Evolutionary conservation across 1,140 invertebrate genomes (phyloP), one percentile per base, ranked within the genome.

Genomic region (Ganaspis sp.): DNA sequence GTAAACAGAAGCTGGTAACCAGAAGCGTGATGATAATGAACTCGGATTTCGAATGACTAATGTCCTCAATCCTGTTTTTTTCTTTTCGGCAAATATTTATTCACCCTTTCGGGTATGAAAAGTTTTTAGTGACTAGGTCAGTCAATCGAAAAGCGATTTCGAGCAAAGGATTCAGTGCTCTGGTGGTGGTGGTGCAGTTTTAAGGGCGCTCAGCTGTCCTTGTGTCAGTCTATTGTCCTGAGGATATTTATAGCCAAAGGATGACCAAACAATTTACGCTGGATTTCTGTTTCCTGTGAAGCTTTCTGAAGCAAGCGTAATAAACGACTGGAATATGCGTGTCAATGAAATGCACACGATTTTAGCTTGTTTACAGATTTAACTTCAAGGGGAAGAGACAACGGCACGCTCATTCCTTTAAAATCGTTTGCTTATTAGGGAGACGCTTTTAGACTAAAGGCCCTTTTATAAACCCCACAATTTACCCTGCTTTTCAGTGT

Each of bases 261-360:
- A 83, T 83, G 82, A 81, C 82, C 82, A 81, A 83, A 83, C 82
- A 78, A 83, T 81, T 83, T 83, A 83, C 80, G 77, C 74, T 71
- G 81, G 73, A 74, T 71, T 77, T 70, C 75, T 45, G 9, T 69
- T 72, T 72, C 74, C 42, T 76, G 73, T 73, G 77, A 73, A 64
- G 45, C 75, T 79, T 76, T 58, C 69, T 78, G 70, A 49, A 26
- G 34, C 69, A 74, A 74, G 45, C 17, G 81, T 77, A 79, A 77
- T 76, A 77, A 29, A 69, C 45, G 81, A 74, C 77, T 72, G 73
- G 75, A 79, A 83, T 79, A 80, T 77, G 79, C 74, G 81, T 83
- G 11, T 15, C 54, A 64, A 64, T 64, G 58, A 75, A 77, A 80
- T 83, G 78, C 54, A 74, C 69, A 58, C 76, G 75, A 81, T 77